Conservation (phyloP, 2,888 invertebrate species). For the Pseudococcus viburni region DNA sequence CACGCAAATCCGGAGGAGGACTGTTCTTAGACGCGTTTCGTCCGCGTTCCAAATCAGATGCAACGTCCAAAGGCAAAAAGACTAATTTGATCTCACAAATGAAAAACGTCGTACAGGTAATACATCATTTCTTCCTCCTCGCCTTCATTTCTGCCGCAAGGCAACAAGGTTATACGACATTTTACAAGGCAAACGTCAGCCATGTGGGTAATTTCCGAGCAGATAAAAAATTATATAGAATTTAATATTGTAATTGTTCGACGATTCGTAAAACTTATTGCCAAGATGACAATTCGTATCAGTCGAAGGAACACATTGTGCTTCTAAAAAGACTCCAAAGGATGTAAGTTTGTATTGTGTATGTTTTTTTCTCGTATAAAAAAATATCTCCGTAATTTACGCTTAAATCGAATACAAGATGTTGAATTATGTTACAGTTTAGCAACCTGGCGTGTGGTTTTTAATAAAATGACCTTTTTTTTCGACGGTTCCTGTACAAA, state of each 20-base stretch:
- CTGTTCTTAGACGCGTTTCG: slow-evolving; percentile 84
- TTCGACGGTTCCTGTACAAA: background rate
- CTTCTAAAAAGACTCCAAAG: background rate
- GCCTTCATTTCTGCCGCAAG: background rate
- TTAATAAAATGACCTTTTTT: slow-evolving; percentile 3
- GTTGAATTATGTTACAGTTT: background rate
- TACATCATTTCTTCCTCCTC: background rate
- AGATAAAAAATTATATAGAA: too few relatives aligned
- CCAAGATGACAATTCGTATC: too few relatives aligned
- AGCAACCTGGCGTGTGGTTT: background rate
- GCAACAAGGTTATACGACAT: slow-evolving; percentile 8
- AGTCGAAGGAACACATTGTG: background rate
- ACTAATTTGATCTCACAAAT: slow-evolving; percentile 85
- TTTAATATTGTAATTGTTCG: background rate
- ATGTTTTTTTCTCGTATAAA: background rate
- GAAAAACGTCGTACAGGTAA: slow-evolving; percentile 86
- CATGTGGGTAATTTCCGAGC: background rate
- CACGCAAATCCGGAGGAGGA: slow-evolving; percentile 66
- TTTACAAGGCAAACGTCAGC: background rate
- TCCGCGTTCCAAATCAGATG: slow-evolving; percentile 83
- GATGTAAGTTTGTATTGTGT: background rate
- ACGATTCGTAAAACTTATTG: too few relatives aligned
- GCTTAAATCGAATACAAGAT: background rate
- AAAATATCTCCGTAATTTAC: background rate
- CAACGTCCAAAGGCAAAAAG: slow-evolving; percentile 74